phyloP scores from a whole-genome alignment of 2,113 vertebrate species.

The Emydura subglobosa region DNA sequence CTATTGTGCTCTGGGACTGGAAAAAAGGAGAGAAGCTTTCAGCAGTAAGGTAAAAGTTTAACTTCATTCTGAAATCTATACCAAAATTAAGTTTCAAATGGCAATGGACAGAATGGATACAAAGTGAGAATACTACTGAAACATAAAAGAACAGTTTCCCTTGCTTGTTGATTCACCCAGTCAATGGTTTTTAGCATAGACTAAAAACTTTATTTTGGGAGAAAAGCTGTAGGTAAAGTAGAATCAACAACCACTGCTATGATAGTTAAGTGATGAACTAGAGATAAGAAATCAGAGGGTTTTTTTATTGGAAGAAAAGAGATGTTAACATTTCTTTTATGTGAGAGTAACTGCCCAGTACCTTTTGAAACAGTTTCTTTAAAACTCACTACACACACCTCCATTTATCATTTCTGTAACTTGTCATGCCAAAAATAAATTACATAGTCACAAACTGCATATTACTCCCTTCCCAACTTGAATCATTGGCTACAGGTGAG shows the following conservation, averaged over 20 bases:
- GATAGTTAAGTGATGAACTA: background rate
- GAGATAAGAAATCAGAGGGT: background rate
- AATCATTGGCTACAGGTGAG: background rate
- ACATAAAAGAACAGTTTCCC: background rate
- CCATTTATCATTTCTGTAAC: background rate
- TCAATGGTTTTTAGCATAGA: background rate
- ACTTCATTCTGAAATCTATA: background rate
- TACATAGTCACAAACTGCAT: background rate
- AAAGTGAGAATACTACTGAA: background rate
- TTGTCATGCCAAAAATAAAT: background rate
- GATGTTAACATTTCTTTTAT: background rate
- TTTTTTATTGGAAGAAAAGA: background rate
- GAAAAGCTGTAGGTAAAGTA: background rate
- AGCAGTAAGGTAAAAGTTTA: conserved; percentile 85
- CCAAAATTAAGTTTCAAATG: background rate
- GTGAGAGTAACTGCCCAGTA: background rate
- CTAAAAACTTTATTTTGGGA: background rate
- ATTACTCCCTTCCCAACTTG: background rate
- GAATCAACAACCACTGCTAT: background rate
- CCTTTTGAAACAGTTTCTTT: background rate
- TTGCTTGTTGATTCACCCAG: background rate
- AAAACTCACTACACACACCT: background rate
- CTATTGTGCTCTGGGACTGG: conserved; percentile 97
- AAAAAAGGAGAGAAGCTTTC: conserved; percentile 97
- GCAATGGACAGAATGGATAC: background rate